Evolutionary conservation across 2,888 invertebrate species (phyloP), one percentile per base, ranked within the genome.

Genomic region (Colletes collaris): DNA sequence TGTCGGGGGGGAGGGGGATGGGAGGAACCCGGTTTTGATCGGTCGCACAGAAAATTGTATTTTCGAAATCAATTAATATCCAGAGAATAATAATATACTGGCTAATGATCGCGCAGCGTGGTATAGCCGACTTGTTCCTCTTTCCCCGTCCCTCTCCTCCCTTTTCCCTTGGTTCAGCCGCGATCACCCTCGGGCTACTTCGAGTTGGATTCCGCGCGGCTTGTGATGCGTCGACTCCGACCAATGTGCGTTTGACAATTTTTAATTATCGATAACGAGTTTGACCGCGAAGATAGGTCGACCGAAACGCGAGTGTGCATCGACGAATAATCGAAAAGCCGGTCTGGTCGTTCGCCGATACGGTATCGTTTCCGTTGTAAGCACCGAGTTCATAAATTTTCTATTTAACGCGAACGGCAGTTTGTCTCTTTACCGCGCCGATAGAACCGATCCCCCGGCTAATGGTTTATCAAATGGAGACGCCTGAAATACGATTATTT

Each of bases 41-140:
- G 89, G 84, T 91, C 90, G 87, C 82, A 90, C 90, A 90, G 92
- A 92, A 92, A 93, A 92, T 93, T 92, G 89, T 90, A 89, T 91
- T 92, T 91, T 90, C 88, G 86, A 90, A 90, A 91, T 92, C 90
- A 92, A 92, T 92, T 92, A 91, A 90, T 92, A 91, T 91, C 88
- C 88, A 89, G 82, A 88, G 89, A 89, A 88, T 91, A 90, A 92
- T 91, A 91, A 92, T 92, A 88, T 87, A 89, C 86, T 84, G 86
- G 90, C 88, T 91, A 92, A 92, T 92, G 89, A 92, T 89, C 85
- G 87, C 78, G 78, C 84, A 83, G 72, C 67, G 78, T 77, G 44
- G 73, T 76, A 77, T 72, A 69, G 76, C 67, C 59, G 55, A 65
- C 68, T 64, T 67, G 74, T 53, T 70, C 11, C 40, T 37, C 69